phyloP scores from a whole-genome alignment of 1,140 invertebrate genomes.

The Cataglyphis hispanica region DNA sequence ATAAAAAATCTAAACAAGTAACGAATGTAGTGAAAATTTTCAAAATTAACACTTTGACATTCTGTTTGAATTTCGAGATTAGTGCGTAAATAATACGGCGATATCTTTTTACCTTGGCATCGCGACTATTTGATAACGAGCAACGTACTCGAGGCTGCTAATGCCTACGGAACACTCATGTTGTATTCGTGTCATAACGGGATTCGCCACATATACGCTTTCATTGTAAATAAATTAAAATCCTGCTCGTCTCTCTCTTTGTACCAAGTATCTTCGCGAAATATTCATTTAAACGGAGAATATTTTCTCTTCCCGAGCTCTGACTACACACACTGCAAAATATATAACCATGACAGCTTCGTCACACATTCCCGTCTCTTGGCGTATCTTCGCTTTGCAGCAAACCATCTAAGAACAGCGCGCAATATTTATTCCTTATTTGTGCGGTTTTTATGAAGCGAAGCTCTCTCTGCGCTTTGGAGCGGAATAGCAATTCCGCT shows the following conservation, averaged over 20 bases:
- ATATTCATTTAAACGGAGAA: constrained; percentile 9
- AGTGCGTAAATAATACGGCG: constrained; percentile 4
- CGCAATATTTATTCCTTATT: constrained; percentile 37
- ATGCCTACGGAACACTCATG: constrained; percentile 17
- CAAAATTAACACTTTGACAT: constrained; percentile 8
- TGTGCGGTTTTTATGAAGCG: constrained; percentile 28
- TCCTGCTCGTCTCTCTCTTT: constrained; percentile 6
- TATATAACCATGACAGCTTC: neutral
- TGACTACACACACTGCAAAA: neutral
- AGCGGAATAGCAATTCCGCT: constrained; percentile 26
- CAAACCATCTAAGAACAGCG: neutral
- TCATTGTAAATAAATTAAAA: constrained; percentile 59
- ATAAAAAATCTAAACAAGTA: neutral
- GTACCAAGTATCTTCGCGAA: neutral
- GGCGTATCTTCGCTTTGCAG: neutral
- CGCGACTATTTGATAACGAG: constrained; percentile 31
- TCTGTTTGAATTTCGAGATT: neutral
- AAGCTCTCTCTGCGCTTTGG: neutral
- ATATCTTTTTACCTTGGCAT: constrained; percentile 1
- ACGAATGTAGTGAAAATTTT: neutral
- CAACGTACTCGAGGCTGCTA: neutral
- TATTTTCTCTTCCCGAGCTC: constrained; percentile 2
- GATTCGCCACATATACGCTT: neutral
- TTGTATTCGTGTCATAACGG: constrained; percentile 53
- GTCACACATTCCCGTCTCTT: neutral